Evolutionary conservation across 2,113 vertebrate genomes (phyloP), one percentile per base, ranked within the genome.

Genomic region (Illadopsis cleaveri): DNA sequence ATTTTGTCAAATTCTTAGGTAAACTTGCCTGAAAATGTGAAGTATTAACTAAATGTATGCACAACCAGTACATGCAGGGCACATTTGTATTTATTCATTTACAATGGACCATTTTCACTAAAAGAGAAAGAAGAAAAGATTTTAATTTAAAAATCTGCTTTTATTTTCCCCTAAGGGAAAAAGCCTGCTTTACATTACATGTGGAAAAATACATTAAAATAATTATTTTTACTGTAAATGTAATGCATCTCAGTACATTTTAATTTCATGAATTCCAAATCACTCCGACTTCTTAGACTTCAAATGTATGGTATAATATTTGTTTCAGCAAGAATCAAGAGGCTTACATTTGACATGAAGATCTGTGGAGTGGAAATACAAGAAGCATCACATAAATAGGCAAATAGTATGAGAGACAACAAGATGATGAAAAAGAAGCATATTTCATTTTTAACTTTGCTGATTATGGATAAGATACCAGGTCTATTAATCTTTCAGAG

Each of bases 371-470:
- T 60, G 5, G 58, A 94, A 93, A 72, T 88, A 68, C 3, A 28
- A 90, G 54, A 73, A 80, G 10, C 10, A n/a, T 62, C 62, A 38
- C 27, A 61, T 81, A 85, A 93, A 69, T 17, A 90, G 19, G 8
- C n/a, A 92, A 80, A 78, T 31, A 44, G 6, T 38, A 68, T 3
- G 60, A 51, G 18, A 80, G 16, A 75, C 20, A 73, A 58, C 11
- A 72, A 73, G 40, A 82, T 54, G 56, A 92, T 11, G 42, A 89
- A 80, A 79, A 90, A 66, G 7, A 27, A 91, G 33, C 51, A 71
- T 45, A 33, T 69, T 95, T 82, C 28, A 72, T 92, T 92, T 93
- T 65, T 61, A 92, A 61, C 35, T 81, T 93, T 75, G 10, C 35
- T 85, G 65, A 85, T 82, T 88, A 91, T 11, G 10, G 44, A 45